Base-by-base conservation (phyloP, 2,113 vertebrate species). In the Rhegmatorhina hoffmannsi region DNA sequence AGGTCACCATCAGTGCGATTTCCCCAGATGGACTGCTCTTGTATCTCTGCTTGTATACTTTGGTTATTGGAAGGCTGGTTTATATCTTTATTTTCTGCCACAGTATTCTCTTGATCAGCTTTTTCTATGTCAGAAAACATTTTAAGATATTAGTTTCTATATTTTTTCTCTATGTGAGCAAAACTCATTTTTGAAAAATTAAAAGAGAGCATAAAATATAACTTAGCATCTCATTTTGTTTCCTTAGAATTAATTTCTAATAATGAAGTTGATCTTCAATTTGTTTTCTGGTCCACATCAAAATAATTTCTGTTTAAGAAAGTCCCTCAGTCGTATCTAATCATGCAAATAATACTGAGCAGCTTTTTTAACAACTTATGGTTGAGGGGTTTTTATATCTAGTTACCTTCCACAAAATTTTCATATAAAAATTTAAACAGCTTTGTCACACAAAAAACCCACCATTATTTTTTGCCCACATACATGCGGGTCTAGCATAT, bases 101-200 rank as follows among this genome's bases (percentile, higher is more conserved):
- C 96, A 84, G 95, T 94, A 92, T 94, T 95, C 63, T 96, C 96
- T 73, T 96, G 95, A 83, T 98, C 98, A 96, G 89, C 96, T 94
- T 98, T 98, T 98, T 98, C 99, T 99, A 96, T 92, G 91, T 95
- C 52, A 97, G 95, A 97, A 92, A 46, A 95, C 84, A 94, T 78
- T 25, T 66, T 25, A 81, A 85, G 9, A 21, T 34, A 49, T 95
- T 88, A 93, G 20, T 78, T 76, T 82, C 10, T 43, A 28, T 11
- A 31, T 72, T 88, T 81, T 90, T 84, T 26, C n/a, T 72, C 40
- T n/a, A 47, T 4, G 19, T 40, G 11, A 90, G 11, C 8, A 84
- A 84, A 84, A 86, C 2, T 20, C 18, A 29, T 21, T 38, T 93
- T 67, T 81, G 19, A 87, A 93, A 85, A 85, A 85, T 28, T 40